Percentiles rank a stretch among this genome's conserved stretches.
Evolutionary conservation across 2,113 vertebrate genomes (phyloP).

Genomic region (Tetrao urogallus): DNA sequence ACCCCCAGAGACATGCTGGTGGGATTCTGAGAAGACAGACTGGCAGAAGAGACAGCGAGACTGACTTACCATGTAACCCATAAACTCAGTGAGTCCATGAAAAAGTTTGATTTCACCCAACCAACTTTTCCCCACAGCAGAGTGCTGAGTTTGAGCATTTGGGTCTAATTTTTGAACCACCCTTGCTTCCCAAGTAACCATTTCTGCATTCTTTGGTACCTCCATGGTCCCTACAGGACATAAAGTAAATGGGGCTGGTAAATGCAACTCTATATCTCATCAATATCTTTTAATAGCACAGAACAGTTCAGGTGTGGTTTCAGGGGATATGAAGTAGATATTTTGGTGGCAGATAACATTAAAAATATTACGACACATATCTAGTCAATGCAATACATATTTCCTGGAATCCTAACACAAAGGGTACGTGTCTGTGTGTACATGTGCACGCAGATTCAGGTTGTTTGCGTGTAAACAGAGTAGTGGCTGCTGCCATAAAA

Average conservation of each 20-base stretch:
- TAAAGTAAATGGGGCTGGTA: neutral
- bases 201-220: neutral
- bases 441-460: neutral
- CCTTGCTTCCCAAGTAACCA: neutral
- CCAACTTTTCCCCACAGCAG: neutral
- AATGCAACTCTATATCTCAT: neutral
- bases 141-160: neutral
- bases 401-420: neutral
- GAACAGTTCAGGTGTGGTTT: neutral
- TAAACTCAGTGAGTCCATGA: neutral
- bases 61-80: neutral
- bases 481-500: neutral
- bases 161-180: neutral
- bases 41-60: neutral
- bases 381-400: neutral
- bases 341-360: neutral
- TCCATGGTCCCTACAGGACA: neutral
- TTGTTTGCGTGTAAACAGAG: neutral
- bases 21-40: neutral
- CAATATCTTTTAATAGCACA: neutral
- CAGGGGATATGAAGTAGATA: neutral
- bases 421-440: accelerated
- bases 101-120: neutral
- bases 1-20: neutral
- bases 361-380: neutral